Conservation (phyloP, 2,113 vertebrate genomes). For the Ivindomyrus marchei region DNA sequence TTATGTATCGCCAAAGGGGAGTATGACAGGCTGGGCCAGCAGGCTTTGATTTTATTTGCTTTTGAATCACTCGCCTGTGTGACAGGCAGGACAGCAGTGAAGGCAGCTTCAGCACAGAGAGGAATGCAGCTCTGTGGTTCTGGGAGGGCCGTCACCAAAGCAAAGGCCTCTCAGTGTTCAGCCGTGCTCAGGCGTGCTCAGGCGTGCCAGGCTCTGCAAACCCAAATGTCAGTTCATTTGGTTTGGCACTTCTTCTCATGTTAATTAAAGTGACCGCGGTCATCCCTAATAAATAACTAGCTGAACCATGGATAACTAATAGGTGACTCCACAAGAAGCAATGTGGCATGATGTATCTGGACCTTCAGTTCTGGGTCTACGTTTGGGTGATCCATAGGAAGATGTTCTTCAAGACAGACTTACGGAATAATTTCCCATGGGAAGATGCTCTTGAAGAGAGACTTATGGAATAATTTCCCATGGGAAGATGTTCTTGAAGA, state of each 20-base stretch:
- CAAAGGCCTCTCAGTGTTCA: not conserved
- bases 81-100: not conserved
- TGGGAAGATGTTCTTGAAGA: not conserved
- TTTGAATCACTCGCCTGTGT: not conserved
- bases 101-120: not conserved
- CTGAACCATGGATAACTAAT: not conserved
- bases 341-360: not conserved
- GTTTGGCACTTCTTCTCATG: not conserved
- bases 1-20: conserved; percentile 53
- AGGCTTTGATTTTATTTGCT: conserved; percentile 25
- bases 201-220: not conserved
- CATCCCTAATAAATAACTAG: not conserved
- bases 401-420: not conserved
- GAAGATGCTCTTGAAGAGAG: not conserved
- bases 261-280: not conserved
- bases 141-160: not conserved
- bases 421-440: not conserved
- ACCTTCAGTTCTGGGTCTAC: not conserved
- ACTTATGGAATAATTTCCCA: not conserved
- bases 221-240: not conserved
- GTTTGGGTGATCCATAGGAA: not conserved
- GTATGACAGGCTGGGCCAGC: conserved; percentile 27
- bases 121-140: not conserved
- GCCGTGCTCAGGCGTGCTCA: not conserved
- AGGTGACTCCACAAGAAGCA: not conserved